These are phyloP conservation scores for Hirundichthys speculiger DNA, from an alignment of 2,113 vertebrate species.

Conservation along the genomic window DNA sequence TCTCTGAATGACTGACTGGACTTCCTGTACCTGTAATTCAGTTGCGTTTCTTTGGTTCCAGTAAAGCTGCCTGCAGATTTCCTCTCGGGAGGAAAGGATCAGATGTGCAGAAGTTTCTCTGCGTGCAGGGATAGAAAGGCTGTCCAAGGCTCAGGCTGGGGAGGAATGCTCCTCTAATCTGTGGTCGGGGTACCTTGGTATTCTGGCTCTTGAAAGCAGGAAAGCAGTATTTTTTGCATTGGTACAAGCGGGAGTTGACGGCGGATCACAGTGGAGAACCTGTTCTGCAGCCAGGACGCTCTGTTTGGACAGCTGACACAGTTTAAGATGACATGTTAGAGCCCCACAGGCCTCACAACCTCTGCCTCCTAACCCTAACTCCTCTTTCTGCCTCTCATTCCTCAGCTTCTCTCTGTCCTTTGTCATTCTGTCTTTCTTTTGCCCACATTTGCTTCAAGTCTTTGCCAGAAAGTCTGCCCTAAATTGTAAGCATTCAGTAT, in stretches of 20 bases:
- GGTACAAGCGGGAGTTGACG: constrained; percentile 68
- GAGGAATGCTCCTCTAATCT: constrained; percentile 57
- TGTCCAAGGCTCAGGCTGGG: constrained; percentile 4
- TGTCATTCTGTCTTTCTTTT: background rate
- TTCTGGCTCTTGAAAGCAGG: constrained; percentile 54
- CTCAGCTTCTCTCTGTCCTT: constrained; percentile 23
- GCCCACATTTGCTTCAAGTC: constrained; percentile 36
- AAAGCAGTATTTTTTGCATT: constrained; percentile 72
- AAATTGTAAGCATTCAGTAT: constrained; percentile 77
- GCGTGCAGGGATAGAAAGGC: constrained; percentile 31
- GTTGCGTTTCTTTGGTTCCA: background rate
- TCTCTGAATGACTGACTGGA: no score
- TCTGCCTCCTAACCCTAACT: constrained; percentile 72
- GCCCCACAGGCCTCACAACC: constrained; percentile 32
- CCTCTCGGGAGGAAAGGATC: background rate
- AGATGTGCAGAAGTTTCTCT: constrained; percentile 4
- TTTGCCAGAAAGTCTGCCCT: constrained; percentile 72
- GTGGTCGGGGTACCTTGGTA: constrained; percentile 63
- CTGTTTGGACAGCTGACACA: constrained; percentile 88
- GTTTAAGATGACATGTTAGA: constrained; percentile 77
- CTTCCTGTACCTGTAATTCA: background rate
- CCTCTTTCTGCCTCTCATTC: constrained; percentile 43
- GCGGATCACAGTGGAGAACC: constrained; percentile 73
- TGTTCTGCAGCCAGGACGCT: constrained; percentile 77
- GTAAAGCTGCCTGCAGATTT: constrained; percentile 2